Evolutionary conservation across 2,113 vertebrate species (phyloP), one percentile per base, ranked within the genome.

Genomic region (Vimba vimba): DNA sequence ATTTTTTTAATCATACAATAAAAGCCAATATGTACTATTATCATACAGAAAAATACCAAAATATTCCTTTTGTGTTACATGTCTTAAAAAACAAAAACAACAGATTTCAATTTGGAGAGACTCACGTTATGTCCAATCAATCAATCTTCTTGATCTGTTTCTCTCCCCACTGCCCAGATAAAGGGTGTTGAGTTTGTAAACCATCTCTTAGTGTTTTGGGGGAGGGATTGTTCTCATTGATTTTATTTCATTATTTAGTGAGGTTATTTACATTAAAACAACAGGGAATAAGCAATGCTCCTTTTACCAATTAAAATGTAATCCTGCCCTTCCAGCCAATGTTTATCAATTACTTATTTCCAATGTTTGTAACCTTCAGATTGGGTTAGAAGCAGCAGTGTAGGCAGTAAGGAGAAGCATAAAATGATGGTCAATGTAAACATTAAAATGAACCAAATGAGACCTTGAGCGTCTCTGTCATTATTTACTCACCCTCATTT

Each of bases 131-230:
- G 47, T 15, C 21, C 30, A 15, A 23, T 43, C 21, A 33, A 39
- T 79, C 77, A 60, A 60, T 79, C 23, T 73, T 10, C 27, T 78
- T 57, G 52, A 57, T 59, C 30, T 23, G 4, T 78, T 78, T 59
- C 21, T 30, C 21, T 45, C 8, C 9, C 27, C 19, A 7, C 50
- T 59, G 15, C 43, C 71, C 12, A 74, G 39, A 74, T 78, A 27
- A 84, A 74, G 75, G 23, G 11, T 47, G 23, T 47, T 74, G 88
- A 91, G 91, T 86, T 77, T 88, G 66, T 92, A 91, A 92, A 92
- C 90, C 74, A 21, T 79, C 78, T 60, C 78, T 62, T 79, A 25
- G 39, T 27, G 23, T 64, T 47, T 64, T 81, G 39, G 25, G 30
- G 59, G 4, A 66, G 15, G 79, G 36, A 64, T 27, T 81, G 36